Percentiles rank a stretch among this genome's conserved stretches.
Conservation (phyloP, 2,113 vertebrate genomes). For the Onychostruthus taczanowskii region DNA sequence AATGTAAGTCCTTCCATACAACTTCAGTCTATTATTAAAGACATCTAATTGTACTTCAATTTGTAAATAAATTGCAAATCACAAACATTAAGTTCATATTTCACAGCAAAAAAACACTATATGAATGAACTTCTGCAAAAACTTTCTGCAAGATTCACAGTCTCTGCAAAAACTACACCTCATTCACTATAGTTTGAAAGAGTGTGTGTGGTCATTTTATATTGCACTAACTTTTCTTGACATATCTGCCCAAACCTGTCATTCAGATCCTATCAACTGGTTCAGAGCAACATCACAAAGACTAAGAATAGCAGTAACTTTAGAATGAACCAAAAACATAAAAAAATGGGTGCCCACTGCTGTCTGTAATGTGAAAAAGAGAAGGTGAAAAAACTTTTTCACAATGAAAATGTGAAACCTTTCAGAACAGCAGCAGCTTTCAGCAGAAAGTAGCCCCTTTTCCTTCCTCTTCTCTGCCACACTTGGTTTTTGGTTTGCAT, state of each 20-base stretch:
- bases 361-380: not conserved
- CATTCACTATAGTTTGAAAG: not conserved
- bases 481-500: slow-evolving; percentile 56
- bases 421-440: not conserved
- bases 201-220: not conserved
- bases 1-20: not conserved
- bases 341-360: not conserved
- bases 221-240: not conserved
- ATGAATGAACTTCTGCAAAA: not conserved
- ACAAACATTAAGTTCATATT: not conserved
- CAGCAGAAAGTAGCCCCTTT: slow-evolving; percentile 6
- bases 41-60: not conserved
- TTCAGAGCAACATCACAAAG: not conserved
- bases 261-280: not conserved
- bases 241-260: not conserved
- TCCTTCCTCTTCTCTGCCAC: not conserved
- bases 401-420: not conserved
- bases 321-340: not conserved
- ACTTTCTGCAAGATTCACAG: not conserved
- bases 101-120: not conserved
- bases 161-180: not conserved
- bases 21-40: not conserved
- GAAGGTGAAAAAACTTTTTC: not conserved
- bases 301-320: not conserved
- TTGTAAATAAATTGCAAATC: not conserved